Evolutionary conservation across 2,888 invertebrate species (phyloP), one percentile per base, ranked within the genome.

Genomic region (Sinhomidia bicolor): DNA sequence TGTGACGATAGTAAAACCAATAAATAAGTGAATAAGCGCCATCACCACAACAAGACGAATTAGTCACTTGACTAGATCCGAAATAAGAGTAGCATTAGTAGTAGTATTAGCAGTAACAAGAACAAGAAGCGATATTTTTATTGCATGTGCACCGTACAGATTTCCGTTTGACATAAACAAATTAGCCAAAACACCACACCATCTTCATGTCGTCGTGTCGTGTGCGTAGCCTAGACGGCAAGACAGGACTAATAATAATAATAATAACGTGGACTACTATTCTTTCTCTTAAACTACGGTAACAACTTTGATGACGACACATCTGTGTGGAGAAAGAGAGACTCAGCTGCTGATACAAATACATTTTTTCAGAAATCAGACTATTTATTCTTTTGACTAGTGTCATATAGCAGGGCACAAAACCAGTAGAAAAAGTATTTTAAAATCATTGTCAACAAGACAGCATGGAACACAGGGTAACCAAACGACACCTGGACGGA

Each of bases 161-260:
- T 76, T 76, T 76, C 76, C 76, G 51, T 79, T 79, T 74, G 86
- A 86, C 86, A 81, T 60, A 57, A 81, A 86, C 86, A 86, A 86
- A 86, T 86, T 86, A 86, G 86, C 71, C 57, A 81, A 81, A 79
- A 79, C 79, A 41, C 79, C 79, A 79, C 78, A 57, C 51, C 78
- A 78, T 51, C 32, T 20, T 29, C 51, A 32, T 78, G 51, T 79
- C 60, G 36, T 57, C 41, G n/a, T 78, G 78, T 78, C 54, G 78
- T 78, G 57, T 54, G 57, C 36, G 60, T 79, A 60, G 76, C 51
- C 36, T 36, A 36, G 3, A 7, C 36, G 7, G 36, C 36, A n/a
- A 20, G 36, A n/a, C 26, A 5, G 36, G 36, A n/a, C n/a, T 36
- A 71, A 41, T 41, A 71, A 62, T 62, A 36, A 68, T 17, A 36